Evolutionary conservation across 2,797 vertebrate species (phyloP), one percentile per base, ranked within the genome.

Genomic region (Helicolenus hilgendorfi): DNA sequence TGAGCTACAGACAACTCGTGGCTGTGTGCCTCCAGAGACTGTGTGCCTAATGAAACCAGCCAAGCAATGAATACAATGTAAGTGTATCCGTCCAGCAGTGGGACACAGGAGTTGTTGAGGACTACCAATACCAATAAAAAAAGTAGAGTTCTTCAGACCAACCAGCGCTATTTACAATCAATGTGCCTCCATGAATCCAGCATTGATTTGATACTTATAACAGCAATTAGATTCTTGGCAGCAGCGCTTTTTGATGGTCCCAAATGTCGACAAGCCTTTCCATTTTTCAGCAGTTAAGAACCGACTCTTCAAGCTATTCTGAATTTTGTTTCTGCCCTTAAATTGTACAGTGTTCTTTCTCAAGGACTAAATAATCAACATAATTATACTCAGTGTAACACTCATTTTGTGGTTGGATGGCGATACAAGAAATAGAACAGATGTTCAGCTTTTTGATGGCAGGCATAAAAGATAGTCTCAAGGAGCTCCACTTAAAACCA

Each of bases 291-390:
- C 60, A 63, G 29, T 63, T 33, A 41, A 13, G 11, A 78, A 53
- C 53, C 13, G 68, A 83, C 60, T 92, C 73, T 38, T 72, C 11
- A n/a, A 82, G 64, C 24, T 35, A 41, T 84, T 77, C 26, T 8
- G 5, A 60, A 58, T 29, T 63, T 63, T 71, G 55, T 36, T 41
- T 75, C 76, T 86, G 79, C 72, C 88, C 78, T 86, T 78, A 93
- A 86, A 91, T 73, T 80, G 83, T 77, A 85, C 77, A 80, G 72
- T 87, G 77, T 89, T 94, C 81, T 70, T 88, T 95, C 91, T 96
- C 93, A 95, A 96, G 94, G 94, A 95, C 92, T 95, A 96, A 95
- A 96, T 92, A 95, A 96, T 96, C 92, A 95, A 83, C 92, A 90
- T 96, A 95, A 97, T 96, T 96, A 96, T 78, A 83, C 81, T 83